Evolutionary conservation across 2,797 vertebrate genomes (phyloP), one percentile per base, ranked within the genome.

Genomic region (Hephaestus fuliginosus): DNA sequence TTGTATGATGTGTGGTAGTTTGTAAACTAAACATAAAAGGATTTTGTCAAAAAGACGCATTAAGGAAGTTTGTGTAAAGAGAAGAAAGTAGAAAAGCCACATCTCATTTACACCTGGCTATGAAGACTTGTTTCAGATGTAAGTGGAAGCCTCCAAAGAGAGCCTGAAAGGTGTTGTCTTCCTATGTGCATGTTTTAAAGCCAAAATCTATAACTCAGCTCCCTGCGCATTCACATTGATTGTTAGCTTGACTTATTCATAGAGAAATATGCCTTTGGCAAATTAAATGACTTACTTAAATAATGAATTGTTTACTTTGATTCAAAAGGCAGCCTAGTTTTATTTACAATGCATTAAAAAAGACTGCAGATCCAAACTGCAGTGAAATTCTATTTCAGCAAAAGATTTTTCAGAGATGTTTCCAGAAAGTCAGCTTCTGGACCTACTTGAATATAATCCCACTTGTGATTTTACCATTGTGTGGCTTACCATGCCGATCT

Each of bases 171-270:
- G 1, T 22, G 44, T 22, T 33, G 17, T 55, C 49, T 56, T 60
- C 7, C 10, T 25, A 2, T 53, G 49, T 14, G 36, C 17, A 12
- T 46, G 39, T 25, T 48, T 62, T 55, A 53, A 66, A 60, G 28
- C 7, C 60, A 58, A 61, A 74, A 68, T 49, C 0, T 44, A 60
- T n/a, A 46, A 66, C 25, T 57, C 41, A 25, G 49, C 36, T 49
- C 58, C 48, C 66, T n/a, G 67, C 56, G 17, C 36, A 33, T 15
- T 70, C 44, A 36, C 61, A 33, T 36, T 36, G 61, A 78, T 41
- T 36, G 25, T 30, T n/a, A 44, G 25, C 36, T 61, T 25, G 53
- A 58, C 5, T 58, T 44, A 52, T 18, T 65, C 25, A 33, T 65
- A 44, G 43, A 60, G 76, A 60, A 71, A 58, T 43, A 7, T 51